Percentiles rank a stretch among this genome's conserved stretches.
phyloP scores from a whole-genome alignment of 2,113 vertebrate species.

The Eidolon helvum region DNA sequence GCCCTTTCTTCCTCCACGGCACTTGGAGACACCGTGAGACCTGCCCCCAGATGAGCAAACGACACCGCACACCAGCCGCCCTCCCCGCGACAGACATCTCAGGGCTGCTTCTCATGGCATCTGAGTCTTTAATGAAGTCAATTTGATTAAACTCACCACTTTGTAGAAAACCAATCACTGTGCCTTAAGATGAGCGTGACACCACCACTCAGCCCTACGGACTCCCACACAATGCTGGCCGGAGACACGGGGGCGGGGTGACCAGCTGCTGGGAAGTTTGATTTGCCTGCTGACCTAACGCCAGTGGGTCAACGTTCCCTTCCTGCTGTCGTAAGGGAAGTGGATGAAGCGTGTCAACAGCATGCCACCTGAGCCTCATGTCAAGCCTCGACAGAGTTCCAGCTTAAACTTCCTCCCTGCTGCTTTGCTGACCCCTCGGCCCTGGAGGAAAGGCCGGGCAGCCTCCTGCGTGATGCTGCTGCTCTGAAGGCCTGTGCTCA shows the following conservation, averaged over 20 bases:
- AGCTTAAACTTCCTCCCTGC: neutral
- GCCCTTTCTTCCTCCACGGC: neutral
- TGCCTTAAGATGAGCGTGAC: neutral
- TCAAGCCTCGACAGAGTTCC: neutral
- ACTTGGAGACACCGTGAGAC: neutral
- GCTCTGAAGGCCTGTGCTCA: neutral
- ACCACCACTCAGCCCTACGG: neutral
- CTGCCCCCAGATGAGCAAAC: neutral
- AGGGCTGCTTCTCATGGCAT: neutral
- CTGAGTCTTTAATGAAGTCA: neutral
- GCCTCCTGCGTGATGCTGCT: neutral
- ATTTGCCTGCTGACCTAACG: neutral
- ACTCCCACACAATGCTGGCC: neutral
- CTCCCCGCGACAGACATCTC: neutral
- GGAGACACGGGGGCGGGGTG: accelerated
- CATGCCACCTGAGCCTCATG: neutral
- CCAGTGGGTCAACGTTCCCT: neutral
- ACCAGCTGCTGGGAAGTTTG: neutral
- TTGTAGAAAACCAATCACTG: neutral
- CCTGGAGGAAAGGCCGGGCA: accelerated
- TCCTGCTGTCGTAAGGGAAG: accelerated
- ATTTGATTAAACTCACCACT: neutral
- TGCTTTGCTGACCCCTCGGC: neutral
- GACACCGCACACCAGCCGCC: neutral
- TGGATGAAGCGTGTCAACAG: accelerated